Conservation (phyloP, 2,797 vertebrate genomes). For the Gobio occitaniae region DNA sequence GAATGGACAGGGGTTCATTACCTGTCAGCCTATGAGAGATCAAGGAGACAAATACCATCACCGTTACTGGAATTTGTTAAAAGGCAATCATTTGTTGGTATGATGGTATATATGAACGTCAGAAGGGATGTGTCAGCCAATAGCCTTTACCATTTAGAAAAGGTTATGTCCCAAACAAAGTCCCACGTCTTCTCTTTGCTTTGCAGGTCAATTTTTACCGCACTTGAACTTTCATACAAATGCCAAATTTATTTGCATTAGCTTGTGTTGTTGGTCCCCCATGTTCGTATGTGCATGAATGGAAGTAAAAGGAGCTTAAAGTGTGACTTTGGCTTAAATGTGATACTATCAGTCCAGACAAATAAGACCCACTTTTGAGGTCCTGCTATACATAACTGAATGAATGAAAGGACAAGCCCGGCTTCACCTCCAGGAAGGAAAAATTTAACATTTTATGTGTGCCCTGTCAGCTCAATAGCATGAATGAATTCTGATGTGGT, state of each 20-base stretch:
- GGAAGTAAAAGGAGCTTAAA: not conserved
- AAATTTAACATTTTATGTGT: constrained; percentile 1
- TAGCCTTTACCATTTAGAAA: not conserved
- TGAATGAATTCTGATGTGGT: constrained; percentile 26
- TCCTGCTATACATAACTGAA: not conserved
- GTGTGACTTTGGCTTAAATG: not conserved
- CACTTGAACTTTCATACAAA: no score
- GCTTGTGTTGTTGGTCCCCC: not conserved
- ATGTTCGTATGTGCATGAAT: not conserved
- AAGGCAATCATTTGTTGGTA: not conserved
- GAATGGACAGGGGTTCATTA: constrained; percentile 95
- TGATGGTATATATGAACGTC: not conserved
- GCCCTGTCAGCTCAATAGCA: not conserved
- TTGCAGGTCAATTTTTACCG: not conserved
- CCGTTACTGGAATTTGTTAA: not conserved
- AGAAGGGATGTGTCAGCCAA: not conserved
- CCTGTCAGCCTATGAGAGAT: constrained; percentile 87
- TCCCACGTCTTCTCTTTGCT: not conserved
- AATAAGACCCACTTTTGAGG: not conserved
- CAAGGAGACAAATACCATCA: not conserved
- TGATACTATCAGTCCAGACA: constrained; percentile 3
- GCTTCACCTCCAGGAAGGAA: not conserved
- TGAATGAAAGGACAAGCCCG: constrained; percentile 1
- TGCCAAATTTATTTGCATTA: not conserved
- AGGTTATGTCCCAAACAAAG: no score